phyloP scores from a whole-genome alignment of 2,797 vertebrate genomes.

The Diplodus puntazzo region DNA sequence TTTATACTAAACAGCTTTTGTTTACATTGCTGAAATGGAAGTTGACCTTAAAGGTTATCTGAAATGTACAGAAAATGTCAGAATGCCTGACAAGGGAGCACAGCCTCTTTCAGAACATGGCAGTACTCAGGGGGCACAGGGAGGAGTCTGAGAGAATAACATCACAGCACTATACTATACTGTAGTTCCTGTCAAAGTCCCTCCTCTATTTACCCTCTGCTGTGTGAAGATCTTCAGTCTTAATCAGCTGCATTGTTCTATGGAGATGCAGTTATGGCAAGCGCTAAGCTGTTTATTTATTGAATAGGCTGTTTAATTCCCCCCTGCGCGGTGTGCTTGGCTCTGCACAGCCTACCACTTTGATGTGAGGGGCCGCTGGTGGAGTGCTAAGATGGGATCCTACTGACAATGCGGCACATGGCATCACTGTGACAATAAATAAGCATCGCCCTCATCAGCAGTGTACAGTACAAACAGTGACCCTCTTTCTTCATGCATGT shows the following conservation, averaged over 20 bases:
- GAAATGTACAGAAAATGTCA: slow-evolving; percentile 78
- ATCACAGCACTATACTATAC: slow-evolving; percentile 59
- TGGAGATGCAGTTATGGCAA: slow-evolving; percentile 72
- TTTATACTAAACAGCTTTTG: slow-evolving; percentile 68
- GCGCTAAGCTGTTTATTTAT: slow-evolving; percentile 87
- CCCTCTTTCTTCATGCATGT: neutral
- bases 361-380: slow-evolving; percentile 71
- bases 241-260: slow-evolving; percentile 81
- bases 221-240: slow-evolving; percentile 77
- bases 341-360: slow-evolving; percentile 64
- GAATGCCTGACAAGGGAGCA: slow-evolving; percentile 69
- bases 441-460: slow-evolving; percentile 61
- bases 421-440: slow-evolving; percentile 60
- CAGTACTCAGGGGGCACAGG: slow-evolving; percentile 59
- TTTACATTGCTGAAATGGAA: slow-evolving; percentile 71
- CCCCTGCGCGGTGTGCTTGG: slow-evolving; percentile 53
- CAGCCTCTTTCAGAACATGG: slow-evolving; percentile 60
- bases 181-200: slow-evolving; percentile 69
- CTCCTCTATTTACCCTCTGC: slow-evolving; percentile 78
- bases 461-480: slow-evolving; percentile 40
- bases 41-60: slow-evolving; percentile 80
- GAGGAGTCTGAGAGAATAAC: slow-evolving; percentile 66
- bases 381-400: slow-evolving; percentile 61
- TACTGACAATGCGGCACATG: slow-evolving; percentile 59
- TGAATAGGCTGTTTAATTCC: slow-evolving; percentile 81